A percentile compares a stretch with the other conserved stretches of the same genome.
Evolutionary conservation across 2,888 invertebrate species (phyloP).

Genomic region (Strigamia maritima): DNA sequence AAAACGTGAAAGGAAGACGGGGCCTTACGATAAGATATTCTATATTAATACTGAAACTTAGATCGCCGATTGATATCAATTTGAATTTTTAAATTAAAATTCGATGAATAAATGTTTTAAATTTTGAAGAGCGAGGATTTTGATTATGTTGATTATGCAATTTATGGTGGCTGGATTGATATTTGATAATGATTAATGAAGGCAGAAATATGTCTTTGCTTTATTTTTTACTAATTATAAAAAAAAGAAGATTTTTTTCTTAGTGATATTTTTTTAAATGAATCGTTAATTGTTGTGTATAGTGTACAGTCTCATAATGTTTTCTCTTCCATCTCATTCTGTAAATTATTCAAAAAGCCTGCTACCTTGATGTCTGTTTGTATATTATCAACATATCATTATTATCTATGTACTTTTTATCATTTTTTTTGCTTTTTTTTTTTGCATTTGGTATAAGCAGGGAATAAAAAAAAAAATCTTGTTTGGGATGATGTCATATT

Average conservation of each 20-base stretch:
- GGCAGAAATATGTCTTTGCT: constrained; percentile 12
- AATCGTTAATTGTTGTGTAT: constrained; percentile 12
- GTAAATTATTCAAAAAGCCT: constrained; percentile 1
- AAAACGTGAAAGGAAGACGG: background rate
- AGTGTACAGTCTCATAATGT: constrained; percentile 20
- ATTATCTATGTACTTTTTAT: background rate
- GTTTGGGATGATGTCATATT: background rate
- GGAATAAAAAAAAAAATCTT: background rate
- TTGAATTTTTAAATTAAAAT: background rate
- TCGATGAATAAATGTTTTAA: background rate
- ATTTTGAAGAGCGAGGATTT: background rate
- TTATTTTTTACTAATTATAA: constrained; percentile 6
- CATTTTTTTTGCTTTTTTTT: background rate
- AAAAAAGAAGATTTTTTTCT: background rate
- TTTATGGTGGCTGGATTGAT: background rate
- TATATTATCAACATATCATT: constrained; percentile 26
- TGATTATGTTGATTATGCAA: background rate
- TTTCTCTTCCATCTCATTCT: constrained; percentile 12
- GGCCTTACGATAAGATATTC: background rate
- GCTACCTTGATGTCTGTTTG: constrained; percentile 20
- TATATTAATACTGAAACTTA: background rate
- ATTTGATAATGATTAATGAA: background rate
- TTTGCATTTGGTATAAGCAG: background rate
- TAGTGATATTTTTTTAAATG: constrained; percentile 21
- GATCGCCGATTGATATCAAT: background rate